A percentile compares a stretch with the other conserved stretches of the same genome.
These are phyloP conservation scores for Drosophila willistoni DNA, from an alignment of 1,140 invertebrate genomes.

Conservation along the genomic window DNA sequence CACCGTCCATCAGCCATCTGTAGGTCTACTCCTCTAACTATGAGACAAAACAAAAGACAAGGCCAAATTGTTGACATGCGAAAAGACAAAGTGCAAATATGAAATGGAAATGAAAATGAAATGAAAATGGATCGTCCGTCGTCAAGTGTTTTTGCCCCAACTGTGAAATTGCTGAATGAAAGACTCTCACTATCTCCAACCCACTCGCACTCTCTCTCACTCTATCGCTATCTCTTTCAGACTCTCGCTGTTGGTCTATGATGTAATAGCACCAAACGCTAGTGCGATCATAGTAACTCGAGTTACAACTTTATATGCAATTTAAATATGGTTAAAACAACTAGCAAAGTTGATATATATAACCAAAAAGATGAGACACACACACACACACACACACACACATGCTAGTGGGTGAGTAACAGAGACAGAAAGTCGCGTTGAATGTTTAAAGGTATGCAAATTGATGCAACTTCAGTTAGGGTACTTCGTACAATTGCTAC, in stretches of 20 bases:
- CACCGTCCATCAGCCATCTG: no score
- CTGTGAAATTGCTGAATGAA: conserved; percentile 69
- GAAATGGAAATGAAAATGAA: conserved; percentile 41
- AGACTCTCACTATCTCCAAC: conserved; percentile 25
- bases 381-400: conserved; percentile 13
- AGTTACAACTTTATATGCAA: conserved; percentile 67
- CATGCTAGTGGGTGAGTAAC: neutral
- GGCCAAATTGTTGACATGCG: conserved; percentile 30
- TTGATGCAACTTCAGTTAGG: conserved; percentile 51
- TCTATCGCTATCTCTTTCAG: conserved; percentile 2
- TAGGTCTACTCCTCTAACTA: neutral
- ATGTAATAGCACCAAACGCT: conserved; percentile 71
- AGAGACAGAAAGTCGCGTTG: conserved; percentile 17
- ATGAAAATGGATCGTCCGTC: conserved; percentile 10
- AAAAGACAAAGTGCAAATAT: conserved; percentile 53
- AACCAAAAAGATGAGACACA: conserved; percentile 33
- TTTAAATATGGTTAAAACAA: conserved; percentile 70
- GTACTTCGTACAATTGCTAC: conserved; percentile 24
- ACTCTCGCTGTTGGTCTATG: conserved; percentile 17
- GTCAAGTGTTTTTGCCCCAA: conserved; percentile 53
- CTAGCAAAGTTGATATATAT: conserved; percentile 34
- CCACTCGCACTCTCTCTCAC: neutral
- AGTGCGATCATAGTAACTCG: conserved; percentile 58
- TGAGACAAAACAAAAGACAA: conserved; percentile 19
- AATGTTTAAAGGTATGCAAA: conserved; percentile 46